Evolutionary conservation across 2,888 invertebrate genomes (phyloP).

Genomic region (Hypomecis atomaria): DNA sequence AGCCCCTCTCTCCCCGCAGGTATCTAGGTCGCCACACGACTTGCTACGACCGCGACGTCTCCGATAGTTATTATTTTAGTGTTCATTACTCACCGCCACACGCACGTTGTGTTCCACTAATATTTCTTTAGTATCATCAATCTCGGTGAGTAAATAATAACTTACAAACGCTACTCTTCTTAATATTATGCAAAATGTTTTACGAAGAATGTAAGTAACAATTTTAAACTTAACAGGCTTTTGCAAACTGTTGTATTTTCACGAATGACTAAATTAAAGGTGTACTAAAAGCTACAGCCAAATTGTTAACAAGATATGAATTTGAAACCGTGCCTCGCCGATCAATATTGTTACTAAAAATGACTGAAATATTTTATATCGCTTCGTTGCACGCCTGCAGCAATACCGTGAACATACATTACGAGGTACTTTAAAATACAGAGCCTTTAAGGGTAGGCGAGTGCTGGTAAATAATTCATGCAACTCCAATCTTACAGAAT

Average conservation of each 20-base stretch:
- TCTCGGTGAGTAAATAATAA: conserved; percentile 26
- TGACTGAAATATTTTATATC: neutral
- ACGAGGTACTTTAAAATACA: neutral
- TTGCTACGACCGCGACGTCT: conserved; percentile 48
- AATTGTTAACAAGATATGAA: neutral
- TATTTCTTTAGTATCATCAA: conserved; percentile 16
- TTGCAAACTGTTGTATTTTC: conserved; percentile 4
- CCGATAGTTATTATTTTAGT: conserved; percentile 43
- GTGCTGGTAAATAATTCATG: too few relatives aligned
- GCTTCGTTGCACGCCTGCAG: neutral
- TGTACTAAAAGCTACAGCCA: neutral
- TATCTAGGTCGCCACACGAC: conserved; percentile 55
- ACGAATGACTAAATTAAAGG: neutral
- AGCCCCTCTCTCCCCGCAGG: conserved; percentile 80
- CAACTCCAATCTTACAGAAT: too few relatives aligned
- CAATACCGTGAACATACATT: neutral
- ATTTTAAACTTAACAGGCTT: conserved; percentile 21
- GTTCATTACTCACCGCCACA: conserved; percentile 51
- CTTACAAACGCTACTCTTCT: conserved; percentile 21
- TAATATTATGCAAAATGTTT: conserved; percentile 19
- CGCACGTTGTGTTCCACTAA: conserved; percentile 47
- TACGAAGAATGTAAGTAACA: neutral
- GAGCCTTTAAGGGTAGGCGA: too few relatives aligned
- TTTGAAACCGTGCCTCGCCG: neutral
- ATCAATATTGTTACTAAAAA: neutral